Conservation (phyloP, 2,113 vertebrate genomes). For the Pangasianodon gigas region DNA sequence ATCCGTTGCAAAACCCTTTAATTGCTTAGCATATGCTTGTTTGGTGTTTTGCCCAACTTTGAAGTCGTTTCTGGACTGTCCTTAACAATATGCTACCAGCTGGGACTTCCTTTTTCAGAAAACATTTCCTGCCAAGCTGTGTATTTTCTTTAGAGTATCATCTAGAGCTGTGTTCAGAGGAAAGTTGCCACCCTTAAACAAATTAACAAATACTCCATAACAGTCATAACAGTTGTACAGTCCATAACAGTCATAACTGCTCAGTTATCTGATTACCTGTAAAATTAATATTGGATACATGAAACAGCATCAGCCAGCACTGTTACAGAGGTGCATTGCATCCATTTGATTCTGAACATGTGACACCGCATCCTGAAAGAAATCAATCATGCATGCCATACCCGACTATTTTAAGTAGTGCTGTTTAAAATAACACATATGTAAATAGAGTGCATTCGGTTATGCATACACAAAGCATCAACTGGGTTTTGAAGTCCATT, state of each 20-base stretch:
- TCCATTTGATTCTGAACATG: no score
- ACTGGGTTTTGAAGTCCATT: background rate
- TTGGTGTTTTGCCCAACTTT: background rate
- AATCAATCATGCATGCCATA: background rate
- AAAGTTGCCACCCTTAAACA: background rate
- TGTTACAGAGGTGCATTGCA: background rate
- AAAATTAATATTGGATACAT: background rate
- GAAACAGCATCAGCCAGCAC: background rate
- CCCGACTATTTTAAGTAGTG: background rate
- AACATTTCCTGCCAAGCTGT: slow-evolving; percentile 16
- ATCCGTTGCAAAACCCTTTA: background rate
- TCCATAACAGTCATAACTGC: background rate
- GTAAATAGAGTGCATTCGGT: background rate
- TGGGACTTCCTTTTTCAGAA: slow-evolving; percentile 4
- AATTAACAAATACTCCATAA: background rate
- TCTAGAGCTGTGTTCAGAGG: background rate
- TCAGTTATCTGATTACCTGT: no score
- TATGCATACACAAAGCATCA: background rate
- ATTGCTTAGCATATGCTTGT: background rate
- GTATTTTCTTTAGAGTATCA: slow-evolving; percentile 12
- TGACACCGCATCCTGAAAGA: background rate
- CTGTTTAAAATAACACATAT: background rate
- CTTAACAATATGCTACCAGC: slow-evolving; percentile 3
- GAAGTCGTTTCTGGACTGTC: background rate
- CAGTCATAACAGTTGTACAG: no score